phyloP scores from a whole-genome alignment of 1,140 invertebrate species.

The Temnothorax curvispinosus region DNA sequence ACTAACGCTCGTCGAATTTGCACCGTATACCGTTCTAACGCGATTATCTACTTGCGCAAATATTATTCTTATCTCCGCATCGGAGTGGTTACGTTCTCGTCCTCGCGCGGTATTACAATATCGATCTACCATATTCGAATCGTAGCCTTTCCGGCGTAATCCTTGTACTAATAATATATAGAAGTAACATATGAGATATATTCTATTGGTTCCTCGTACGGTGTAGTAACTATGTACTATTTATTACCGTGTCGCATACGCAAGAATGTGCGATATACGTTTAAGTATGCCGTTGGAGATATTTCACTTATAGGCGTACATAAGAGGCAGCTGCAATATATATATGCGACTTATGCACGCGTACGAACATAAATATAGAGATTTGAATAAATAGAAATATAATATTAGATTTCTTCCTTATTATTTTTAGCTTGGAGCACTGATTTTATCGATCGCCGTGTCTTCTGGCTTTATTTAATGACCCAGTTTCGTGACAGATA shows the following conservation, averaged over 20 bases:
- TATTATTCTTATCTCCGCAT: conserved; percentile 46
- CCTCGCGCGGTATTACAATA: conserved; percentile 15
- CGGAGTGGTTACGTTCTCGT: conserved; percentile 1
- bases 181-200: neutral
- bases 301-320: neutral
- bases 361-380: neutral
- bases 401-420: conserved; percentile 20
- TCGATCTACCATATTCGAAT: conserved; percentile 35
- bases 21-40: conserved; percentile 26
- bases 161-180: conserved; percentile 11
- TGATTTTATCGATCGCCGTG: conserved; percentile 39
- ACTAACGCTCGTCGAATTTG: conserved; percentile 43
- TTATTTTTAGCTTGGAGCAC: conserved; percentile 48
- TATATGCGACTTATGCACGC: neutral
- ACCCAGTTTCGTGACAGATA: conserved; percentile 44
- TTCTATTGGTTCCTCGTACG: neutral
- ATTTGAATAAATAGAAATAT: conserved; percentile 38
- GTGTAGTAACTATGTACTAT: neutral
- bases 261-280: neutral
- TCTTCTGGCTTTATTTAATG: conserved; percentile 56
- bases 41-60: conserved; percentile 55
- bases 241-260: neutral
- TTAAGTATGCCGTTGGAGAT: neutral
- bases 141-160: neutral
- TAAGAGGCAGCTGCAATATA: no score